Base-by-base conservation (phyloP, 2,888 invertebrate species). In the Rapana venosa region DNA sequence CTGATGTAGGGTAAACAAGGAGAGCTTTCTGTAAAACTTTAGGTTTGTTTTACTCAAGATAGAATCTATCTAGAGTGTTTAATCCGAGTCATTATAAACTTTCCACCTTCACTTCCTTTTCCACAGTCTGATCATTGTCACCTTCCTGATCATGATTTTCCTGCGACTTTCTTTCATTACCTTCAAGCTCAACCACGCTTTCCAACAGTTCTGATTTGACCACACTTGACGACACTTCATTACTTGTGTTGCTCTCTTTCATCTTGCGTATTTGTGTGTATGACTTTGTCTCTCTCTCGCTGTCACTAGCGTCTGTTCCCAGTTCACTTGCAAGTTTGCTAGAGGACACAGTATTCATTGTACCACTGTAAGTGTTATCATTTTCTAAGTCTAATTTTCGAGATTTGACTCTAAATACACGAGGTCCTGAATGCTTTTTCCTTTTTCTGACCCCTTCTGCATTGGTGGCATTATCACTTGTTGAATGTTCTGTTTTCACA, bases 281-380 rank as follows among this genome's bases (percentile, higher is more conserved):
- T 5, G 35, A 66, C 86, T 66, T 86, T 5, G 66, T 66, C 30
- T 86, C 58, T 22, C 30, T 86, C 22, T 86, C 86, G 66, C 32
- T 86, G 61, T 86, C 86, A 66, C 61, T 86, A 30, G 8, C 66
- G 32, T 66, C 86, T 35, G 86, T 32, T 61, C 58, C 58, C 58
- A 22, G n/a, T 32, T 66, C 30, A 66, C 4, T 26, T 22, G 58
- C 66, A 22, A 8, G 86, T 32, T 35, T 35, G 35, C 61, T 32
- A 5, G 86, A 66, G 17, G 61, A 66, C 17, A 35, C 66, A 35
- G n/a, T 81, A 35, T 15, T 35, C 32, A 32, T 20, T 26, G 47
- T 26, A 6, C 36, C 26, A 66, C 22, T 35, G 61, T 85, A 61
- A 56, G 5, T 61, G 35, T 22, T 66, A 15, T 58, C 61, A 61